Conservation (phyloP, 2,888 invertebrate genomes). For the Nephrocerus scutellatus region DNA sequence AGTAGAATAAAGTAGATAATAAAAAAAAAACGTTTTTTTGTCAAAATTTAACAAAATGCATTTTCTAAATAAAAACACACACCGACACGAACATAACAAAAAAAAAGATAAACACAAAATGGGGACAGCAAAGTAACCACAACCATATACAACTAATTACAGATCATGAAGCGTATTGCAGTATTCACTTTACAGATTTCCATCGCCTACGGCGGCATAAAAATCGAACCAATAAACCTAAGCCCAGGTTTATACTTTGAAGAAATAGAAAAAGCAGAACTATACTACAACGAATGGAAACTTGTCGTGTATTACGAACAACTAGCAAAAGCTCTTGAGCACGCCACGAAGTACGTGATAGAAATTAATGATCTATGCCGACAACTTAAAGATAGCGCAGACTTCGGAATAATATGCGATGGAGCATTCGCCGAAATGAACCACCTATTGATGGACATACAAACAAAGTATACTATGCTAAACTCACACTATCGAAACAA, state of each 20-base stretch:
- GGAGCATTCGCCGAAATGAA: slow-evolving; percentile 9
- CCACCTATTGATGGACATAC: slow-evolving; percentile 2
- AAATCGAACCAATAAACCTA: slow-evolving; percentile 1
- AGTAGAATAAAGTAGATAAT: too few species aligned
- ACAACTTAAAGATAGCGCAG: background rate
- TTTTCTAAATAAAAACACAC: too few species aligned
- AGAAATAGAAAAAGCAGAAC: slow-evolving; percentile 4
- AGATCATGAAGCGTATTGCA: too few species aligned
- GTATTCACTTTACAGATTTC: too few species aligned
- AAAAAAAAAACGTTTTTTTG: too few species aligned
- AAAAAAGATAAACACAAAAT: too few species aligned
- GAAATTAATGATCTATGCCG: slow-evolving; percentile 3
- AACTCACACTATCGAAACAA: background rate
- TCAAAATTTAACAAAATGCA: too few species aligned
- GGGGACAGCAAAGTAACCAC: too few species aligned
- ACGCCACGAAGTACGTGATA: slow-evolving; percentile 1
- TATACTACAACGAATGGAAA: slow-evolving; percentile 5
- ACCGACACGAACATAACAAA: too few species aligned
- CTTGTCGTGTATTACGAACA: slow-evolving; percentile 5
- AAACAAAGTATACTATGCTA: slow-evolving; percentile 4
- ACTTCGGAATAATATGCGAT: slow-evolving; percentile 6
- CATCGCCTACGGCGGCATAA: background rate
- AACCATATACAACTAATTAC: too few species aligned
- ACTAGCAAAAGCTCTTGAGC: too few species aligned
- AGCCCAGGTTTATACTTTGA: slow-evolving; percentile 3